Percentiles rank a stretch among this genome's conserved stretches.
phyloP scores from a whole-genome alignment of 2,113 vertebrate genomes.

The Centrocercus urophasianus region DNA sequence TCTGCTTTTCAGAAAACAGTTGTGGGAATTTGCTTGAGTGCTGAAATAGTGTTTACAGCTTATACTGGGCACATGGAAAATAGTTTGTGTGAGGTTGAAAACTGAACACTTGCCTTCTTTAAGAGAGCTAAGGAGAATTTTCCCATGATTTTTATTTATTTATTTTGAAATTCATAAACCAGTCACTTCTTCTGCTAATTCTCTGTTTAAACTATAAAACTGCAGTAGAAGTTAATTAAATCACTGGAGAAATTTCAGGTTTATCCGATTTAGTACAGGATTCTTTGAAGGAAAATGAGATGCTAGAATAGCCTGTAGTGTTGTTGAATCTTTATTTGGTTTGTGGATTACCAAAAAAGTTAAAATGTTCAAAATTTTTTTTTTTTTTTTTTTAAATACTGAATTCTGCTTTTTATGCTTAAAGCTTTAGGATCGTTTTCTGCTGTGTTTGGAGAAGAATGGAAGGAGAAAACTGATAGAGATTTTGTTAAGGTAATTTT shows the following conservation, averaged over 20 bases:
- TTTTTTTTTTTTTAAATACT: constrained; percentile 8
- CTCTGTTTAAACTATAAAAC: background rate
- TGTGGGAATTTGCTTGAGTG: background rate
- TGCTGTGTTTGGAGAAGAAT: constrained; percentile 95
- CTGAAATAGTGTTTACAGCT: background rate
- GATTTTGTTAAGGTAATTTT: constrained; percentile 95
- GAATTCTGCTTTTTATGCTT: constrained; percentile 66
- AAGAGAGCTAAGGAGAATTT: background rate
- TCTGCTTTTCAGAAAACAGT: background rate
- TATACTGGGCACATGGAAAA: background rate
- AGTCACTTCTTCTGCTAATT: background rate
- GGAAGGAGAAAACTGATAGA: constrained; percentile 98
- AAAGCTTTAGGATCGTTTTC: constrained; percentile 97
- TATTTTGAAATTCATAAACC: background rate
- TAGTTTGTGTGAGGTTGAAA: background rate
- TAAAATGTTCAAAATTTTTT: background rate
- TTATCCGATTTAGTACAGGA: background rate
- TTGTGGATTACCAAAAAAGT: constrained; percentile 32
- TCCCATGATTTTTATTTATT: background rate
- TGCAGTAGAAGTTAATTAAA: background rate
- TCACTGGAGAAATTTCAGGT: background rate
- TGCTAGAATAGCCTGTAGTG: background rate
- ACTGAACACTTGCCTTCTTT: background rate
- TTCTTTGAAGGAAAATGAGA: background rate
- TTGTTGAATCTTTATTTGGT: constrained; percentile 19